Percentiles rank a stretch among this genome's conserved stretches.
Conservation (phyloP, 2,113 vertebrate genomes). For the zebrafish (Danio rerio) region DNA sequence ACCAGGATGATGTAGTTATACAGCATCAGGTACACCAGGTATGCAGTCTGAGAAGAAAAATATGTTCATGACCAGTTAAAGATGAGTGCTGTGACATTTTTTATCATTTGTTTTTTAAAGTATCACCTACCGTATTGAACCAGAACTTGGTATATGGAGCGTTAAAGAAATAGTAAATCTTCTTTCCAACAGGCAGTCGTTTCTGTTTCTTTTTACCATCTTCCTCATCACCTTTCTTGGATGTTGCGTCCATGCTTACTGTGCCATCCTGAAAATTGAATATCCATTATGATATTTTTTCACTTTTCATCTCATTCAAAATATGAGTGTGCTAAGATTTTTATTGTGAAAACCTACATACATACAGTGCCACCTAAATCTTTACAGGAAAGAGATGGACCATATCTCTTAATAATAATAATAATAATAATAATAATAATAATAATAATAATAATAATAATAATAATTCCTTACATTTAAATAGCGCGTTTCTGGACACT, state of each 20-base stretch:
- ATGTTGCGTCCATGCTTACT: conserved; percentile 75
- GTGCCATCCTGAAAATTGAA: conserved; percentile 82
- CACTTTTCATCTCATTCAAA: not conserved
- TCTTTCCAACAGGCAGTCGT: conserved; percentile 88
- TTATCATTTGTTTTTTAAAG: not conserved
- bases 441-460: too few relatives aligned
- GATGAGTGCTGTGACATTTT: not conserved
- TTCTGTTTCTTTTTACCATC: conserved; percentile 84
- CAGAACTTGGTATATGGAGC: conserved; percentile 98
- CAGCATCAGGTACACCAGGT: conserved; percentile 91
- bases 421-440: too few relatives aligned
- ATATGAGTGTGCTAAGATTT: too few relatives aligned
- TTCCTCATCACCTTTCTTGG: conserved; percentile 93
- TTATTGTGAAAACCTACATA: too few relatives aligned
- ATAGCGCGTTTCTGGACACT: too few relatives aligned
- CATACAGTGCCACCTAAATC: too few relatives aligned
- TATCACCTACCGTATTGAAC: conserved; percentile 92
- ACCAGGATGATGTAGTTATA: conserved; percentile 98
- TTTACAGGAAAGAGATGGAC: too few relatives aligned
- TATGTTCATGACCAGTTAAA: not conserved
- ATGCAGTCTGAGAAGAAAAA: conserved; percentile 82
- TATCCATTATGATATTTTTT: not conserved
- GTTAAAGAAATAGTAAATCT: conserved; percentile 96
- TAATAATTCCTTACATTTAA: too few relatives aligned
- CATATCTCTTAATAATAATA: too few relatives aligned